Evolutionary conservation across 2,113 vertebrate genomes (phyloP), one percentile per base, ranked within the genome.

Genomic region (Corvus moneduloides): DNA sequence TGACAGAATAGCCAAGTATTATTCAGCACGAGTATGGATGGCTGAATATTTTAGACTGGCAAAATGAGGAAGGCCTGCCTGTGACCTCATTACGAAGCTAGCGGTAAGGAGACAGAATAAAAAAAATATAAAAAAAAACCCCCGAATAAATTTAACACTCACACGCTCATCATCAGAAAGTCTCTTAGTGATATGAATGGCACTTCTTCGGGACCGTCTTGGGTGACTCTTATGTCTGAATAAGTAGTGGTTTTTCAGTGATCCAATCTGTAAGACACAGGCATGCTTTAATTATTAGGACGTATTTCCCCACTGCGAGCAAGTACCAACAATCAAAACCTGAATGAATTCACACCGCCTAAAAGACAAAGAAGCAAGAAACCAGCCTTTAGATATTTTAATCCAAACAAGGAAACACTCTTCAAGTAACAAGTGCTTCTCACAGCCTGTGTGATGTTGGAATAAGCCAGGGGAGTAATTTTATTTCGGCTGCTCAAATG

Each of bases 191-290:
- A 99, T 98, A 74, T 98, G 99, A 74, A 94, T 52, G 22, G 99
- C 98, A 82, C 99, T 99, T 95, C 99, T 98, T 97, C 98, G 98
- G 95, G 98, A 98, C 91, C 99, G 98, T 94, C 97, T 98, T 67
- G 99, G 98, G 76, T 99, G 99, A 78, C 64, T 98, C 95, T 97
- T 98, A 84, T 99, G 99, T 96, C 97, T 99, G 97, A 99, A 99
- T 96, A 99, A 97, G 96, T 99, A 99, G 92, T 99, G 99, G 97
- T 99, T 99, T 98, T 99, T 97, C 94, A 99, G 98, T 77, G 99
- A 98, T 93, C 99, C 99, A 80, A 99, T 99, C 99, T 99, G 94
- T 54, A 97, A 97, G 74, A 94, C 66, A 96, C 51, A 95, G 27
- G 41, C 8, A 5, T 33, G 19, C 56, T 75, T 84, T 81, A 71